Percentiles rank a stretch among this genome's conserved stretches.
phyloP scores from a whole-genome alignment of 2,888 invertebrate species.

The Imbricaverruca yamaguchii region DNA sequence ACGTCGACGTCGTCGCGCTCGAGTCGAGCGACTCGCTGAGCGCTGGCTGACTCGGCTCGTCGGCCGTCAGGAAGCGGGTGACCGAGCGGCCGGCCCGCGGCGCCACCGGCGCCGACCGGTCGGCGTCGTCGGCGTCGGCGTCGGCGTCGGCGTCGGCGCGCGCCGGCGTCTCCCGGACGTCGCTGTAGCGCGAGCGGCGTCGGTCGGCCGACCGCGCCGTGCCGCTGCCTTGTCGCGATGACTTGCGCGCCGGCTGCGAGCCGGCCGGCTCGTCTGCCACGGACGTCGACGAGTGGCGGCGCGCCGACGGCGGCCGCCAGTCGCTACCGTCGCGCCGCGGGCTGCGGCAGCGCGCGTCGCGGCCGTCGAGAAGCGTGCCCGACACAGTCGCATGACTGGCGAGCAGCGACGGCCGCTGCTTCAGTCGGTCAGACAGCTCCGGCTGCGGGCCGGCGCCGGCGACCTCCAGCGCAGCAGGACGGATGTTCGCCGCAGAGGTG shows the following conservation, averaged over 20 bases:
- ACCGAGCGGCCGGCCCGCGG: neutral
- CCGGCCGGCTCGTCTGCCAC: neutral
- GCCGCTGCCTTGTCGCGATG: neutral
- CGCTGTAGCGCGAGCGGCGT: slow-evolving; percentile 14
- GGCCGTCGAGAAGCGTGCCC: neutral
- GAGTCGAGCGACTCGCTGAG: neutral
- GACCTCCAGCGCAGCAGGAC: neutral
- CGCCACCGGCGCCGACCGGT: neutral
- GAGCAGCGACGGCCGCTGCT: neutral
- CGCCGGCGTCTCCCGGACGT: neutral
- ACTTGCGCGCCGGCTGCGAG: neutral
- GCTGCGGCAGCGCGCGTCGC: neutral
- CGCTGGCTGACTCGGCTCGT: neutral
- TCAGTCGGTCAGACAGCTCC: neutral
- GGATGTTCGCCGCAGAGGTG: neutral
- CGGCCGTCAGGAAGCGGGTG: no score
- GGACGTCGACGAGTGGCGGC: neutral
- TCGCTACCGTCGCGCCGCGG: neutral
- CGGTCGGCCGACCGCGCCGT: neutral
- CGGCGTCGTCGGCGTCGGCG: neutral
- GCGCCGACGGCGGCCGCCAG: neutral
- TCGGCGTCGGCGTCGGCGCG: neutral
- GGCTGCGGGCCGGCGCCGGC: neutral
- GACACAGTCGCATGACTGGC: neutral
- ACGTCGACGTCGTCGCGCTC: neutral